These are phyloP conservation scores for Pseudococcus jackbeardsleyi DNA, from an alignment of 2,888 invertebrate genomes.

Conservation along the genomic window DNA sequence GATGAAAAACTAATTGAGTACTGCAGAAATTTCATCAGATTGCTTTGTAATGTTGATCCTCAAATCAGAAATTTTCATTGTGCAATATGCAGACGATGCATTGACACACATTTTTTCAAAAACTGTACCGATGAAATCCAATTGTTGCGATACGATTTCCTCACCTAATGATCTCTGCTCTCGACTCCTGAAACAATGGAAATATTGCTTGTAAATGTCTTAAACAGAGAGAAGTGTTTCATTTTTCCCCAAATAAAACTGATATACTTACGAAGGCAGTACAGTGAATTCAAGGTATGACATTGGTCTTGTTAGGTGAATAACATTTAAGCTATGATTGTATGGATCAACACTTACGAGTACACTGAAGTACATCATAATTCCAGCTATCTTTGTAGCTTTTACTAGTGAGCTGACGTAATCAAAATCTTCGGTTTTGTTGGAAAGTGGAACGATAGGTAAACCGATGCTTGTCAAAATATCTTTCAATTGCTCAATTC, in stretches of 20 bases:
- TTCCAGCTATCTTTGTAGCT: background rate
- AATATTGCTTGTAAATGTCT: too few relatives aligned
- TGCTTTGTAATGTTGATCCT: background rate
- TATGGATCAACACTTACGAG: background rate
- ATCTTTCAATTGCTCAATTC: background rate
- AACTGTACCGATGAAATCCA: background rate
- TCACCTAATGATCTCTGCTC: too few relatives aligned
- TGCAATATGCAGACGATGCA: background rate
- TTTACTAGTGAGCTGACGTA: background rate
- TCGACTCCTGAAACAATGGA: too few relatives aligned
- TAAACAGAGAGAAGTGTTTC: background rate
- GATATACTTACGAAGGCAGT: background rate
- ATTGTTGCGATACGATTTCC: background rate
- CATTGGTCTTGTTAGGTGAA: background rate
- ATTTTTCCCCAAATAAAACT: too few relatives aligned
- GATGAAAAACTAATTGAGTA: too few relatives aligned
- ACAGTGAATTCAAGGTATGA: background rate
- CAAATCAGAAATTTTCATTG: background rate
- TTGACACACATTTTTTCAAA: background rate
- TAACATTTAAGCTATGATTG: constrained; percentile 37
- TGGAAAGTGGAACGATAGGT: background rate
- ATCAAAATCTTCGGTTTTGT: constrained; percentile 12
- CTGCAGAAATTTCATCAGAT: background rate
- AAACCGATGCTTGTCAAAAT: background rate
- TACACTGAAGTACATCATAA: constrained; percentile 36